Base-by-base conservation (phyloP, 2,888 invertebrate species). In the Drosophila niveifrons region DNA sequence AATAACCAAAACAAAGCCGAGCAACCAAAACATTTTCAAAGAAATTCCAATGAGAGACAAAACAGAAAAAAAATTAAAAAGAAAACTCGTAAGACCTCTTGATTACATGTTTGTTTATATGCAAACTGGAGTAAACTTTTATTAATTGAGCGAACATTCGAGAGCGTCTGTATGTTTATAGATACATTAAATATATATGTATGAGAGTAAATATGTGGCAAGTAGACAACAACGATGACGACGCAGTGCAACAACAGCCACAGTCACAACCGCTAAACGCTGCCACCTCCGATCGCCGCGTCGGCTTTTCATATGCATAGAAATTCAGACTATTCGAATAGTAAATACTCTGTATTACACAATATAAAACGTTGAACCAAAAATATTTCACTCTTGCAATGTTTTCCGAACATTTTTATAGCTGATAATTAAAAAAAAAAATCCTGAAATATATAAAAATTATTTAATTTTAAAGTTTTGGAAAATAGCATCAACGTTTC, bases 71-170 rank as follows among this genome's bases (percentile, higher is more conserved):
- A 41, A 41, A 28, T 23, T 10, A 11, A n/a, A 80, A 61, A 63
- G 47, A 69, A 74, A 63, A 67, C 67, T 82, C 58, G 63, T 68
- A 59, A 47, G 47, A 62, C 50, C 65, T 67, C 76, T 82, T 79
- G 75, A 79, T 80, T 69, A 66, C 62, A 51, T 62, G 56, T 59
- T 58, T 67, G 41, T 18, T 57, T 61, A 65, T 63, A 66, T 77
- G 77, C 72, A 77, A 81, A 80, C 78, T 78, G 78, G 72, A 80
- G 80, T 83, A 82, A 83, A 82, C 68, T 83, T 69, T 83, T 78
- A 83, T 83, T 83, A 82, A 82, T 83, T 83, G 71, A 72, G 58
- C 78, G 53, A 50, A 48, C 46, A 41, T 51, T 52, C 55, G 61
- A 11, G 52, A 29, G 39, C n/a, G 44, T 44, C n/a, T 18, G 44